Evolutionary conservation across 2,888 invertebrate species (phyloP).

Genomic region (Morpho deidamia): DNA sequence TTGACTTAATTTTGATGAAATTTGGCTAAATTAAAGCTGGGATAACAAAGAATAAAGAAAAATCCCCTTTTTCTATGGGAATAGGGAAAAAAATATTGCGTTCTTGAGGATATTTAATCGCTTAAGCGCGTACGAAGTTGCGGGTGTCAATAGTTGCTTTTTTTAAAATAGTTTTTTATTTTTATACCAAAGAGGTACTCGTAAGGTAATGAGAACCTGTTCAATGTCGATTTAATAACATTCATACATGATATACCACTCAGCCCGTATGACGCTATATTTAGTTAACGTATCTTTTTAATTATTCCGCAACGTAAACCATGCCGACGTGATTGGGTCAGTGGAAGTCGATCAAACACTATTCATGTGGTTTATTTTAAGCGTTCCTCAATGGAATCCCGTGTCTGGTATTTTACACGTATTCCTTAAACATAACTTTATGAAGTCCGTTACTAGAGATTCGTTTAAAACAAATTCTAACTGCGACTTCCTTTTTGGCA

Average conservation of each 20-base stretch:
- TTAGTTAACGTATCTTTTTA: slow-evolving; percentile 37
- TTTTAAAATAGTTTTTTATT: no score
- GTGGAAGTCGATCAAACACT: slow-evolving; percentile 53
- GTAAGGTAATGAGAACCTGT: not conserved
- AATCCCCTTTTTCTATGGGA: no score
- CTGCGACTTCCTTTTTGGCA: not conserved
- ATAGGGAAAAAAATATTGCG: no score
- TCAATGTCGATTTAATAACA: not conserved
- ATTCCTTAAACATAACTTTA: slow-evolving; percentile 16
- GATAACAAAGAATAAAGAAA: no score
- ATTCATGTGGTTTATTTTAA: slow-evolving; percentile 53
- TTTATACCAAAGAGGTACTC: no score
- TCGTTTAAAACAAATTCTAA: no score
- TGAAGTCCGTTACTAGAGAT: not conserved
- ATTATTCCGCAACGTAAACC: slow-evolving; percentile 53
- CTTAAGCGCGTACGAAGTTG: no score
- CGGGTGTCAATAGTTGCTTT: no score
- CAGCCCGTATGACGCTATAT: slow-evolving; percentile 25
- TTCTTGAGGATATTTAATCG: no score
- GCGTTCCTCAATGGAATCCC: slow-evolving; percentile 37
- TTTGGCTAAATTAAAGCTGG: no score
- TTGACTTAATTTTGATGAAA: no score
- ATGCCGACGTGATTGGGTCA: slow-evolving; percentile 56
- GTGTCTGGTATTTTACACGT: slow-evolving; percentile 23
- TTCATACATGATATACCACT: slow-evolving; percentile 1